These are phyloP conservation scores for Holocentrus rufus DNA, from an alignment of 2,797 vertebrate species.

Conservation along the genomic window DNA sequence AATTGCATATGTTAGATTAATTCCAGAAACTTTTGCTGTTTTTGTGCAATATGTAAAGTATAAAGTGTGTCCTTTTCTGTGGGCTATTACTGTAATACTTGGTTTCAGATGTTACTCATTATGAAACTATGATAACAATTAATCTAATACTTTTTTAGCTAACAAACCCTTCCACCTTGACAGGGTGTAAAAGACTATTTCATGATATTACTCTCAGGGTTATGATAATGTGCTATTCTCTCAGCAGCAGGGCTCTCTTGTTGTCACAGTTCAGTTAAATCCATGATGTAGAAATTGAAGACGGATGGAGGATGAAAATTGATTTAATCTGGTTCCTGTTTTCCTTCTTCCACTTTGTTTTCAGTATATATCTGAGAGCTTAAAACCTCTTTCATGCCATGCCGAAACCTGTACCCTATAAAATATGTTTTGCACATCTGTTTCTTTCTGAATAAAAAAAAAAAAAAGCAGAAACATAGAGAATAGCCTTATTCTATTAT, in stretches of 20 bases:
- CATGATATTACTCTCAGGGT: slow-evolving; percentile 44
- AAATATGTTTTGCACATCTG: slow-evolving; percentile 77
- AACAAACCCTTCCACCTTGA: slow-evolving; percentile 36
- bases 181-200: slow-evolving; percentile 23
- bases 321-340: slow-evolving; percentile 80
- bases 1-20: slow-evolving; percentile 9
- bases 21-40: slow-evolving; percentile 1
- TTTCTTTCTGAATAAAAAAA: slow-evolving; percentile 68
- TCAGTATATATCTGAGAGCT: slow-evolving; percentile 74
- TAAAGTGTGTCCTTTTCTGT: slow-evolving; percentile 13
- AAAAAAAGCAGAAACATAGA: slow-evolving; percentile 3
- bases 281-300: slow-evolving; percentile 73
- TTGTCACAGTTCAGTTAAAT: slow-evolving; percentile 69
- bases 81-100: slow-evolving; percentile 8
- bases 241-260: slow-evolving; percentile 54
- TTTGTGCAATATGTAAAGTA: slow-evolving; percentile 12
- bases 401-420: slow-evolving; percentile 75
- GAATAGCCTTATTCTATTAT: slow-evolving; percentile 49
- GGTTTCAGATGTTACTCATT: neutral
- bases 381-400: slow-evolving; percentile 75
- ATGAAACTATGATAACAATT: neutral
- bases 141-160: neutral
- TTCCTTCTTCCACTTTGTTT: slow-evolving; percentile 76
- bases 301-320: slow-evolving; percentile 78
- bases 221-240: slow-evolving; percentile 50